Conservation (phyloP, 2,113 vertebrate genomes). For the Heterotis niloticus region DNA sequence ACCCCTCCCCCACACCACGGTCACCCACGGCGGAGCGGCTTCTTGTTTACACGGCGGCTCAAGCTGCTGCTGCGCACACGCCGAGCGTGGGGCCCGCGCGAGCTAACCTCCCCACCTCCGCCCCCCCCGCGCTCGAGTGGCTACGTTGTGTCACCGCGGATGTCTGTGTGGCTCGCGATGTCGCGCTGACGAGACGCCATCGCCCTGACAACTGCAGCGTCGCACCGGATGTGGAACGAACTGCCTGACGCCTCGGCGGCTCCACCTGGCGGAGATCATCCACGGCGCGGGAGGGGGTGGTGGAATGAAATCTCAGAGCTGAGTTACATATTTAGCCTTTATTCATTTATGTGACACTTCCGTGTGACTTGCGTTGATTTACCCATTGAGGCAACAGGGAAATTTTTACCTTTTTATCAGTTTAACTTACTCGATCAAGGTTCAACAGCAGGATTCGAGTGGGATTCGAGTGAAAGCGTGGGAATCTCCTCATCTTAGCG, state of each 20-base stretch:
- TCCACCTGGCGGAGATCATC: slow-evolving; percentile 21
- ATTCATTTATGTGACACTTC: no score
- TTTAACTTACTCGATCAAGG: no score
- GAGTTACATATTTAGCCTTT: no score
- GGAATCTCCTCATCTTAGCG: no score
- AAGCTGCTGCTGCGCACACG: slow-evolving; percentile 22
- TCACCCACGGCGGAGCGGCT: neutral
- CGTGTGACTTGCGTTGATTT: no score
- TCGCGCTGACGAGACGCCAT: slow-evolving; percentile 35
- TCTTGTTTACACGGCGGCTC: slow-evolving; percentile 34
- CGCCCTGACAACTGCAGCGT: slow-evolving; percentile 41
- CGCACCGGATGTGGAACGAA: neutral
- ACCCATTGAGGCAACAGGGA: no score
- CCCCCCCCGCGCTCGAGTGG: neutral
- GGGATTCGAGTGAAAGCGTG: no score
- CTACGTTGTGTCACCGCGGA: slow-evolving; percentile 11
- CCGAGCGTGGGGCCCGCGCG: neutral
- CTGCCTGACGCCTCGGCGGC: no score
- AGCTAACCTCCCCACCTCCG: no score
- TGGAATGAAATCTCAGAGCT: neutral
- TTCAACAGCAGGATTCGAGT: no score
- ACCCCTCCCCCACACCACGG: no score
- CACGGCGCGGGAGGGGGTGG: neutral
- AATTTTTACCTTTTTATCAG: no score
- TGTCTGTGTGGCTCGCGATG: slow-evolving; percentile 5